These are phyloP conservation scores for Corythornis madagascariensis DNA, from an alignment of 2,113 vertebrate species.

Conservation along the genomic window DNA sequence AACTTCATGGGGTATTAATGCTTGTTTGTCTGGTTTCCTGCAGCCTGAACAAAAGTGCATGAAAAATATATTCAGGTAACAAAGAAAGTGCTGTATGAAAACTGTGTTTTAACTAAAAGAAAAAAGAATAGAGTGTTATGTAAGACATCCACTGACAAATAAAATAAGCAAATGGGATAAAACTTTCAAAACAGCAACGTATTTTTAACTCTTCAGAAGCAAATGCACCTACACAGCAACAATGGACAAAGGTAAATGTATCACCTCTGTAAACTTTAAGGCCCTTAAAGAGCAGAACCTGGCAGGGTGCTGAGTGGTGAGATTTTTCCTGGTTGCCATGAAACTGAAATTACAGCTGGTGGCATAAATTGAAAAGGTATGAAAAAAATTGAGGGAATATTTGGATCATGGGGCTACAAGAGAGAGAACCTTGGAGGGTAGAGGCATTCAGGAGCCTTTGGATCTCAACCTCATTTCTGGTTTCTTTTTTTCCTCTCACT, in stretches of 20 bases:
- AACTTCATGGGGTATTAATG: conserved; percentile 62
- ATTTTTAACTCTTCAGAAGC: background rate
- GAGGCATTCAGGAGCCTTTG: background rate
- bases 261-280: background rate
- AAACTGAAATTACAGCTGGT: conserved; percentile 43
- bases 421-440: background rate
- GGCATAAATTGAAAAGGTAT: conserved; percentile 29
- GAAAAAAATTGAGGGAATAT: conserved; percentile 35
- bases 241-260: background rate
- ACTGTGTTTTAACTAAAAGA: background rate
- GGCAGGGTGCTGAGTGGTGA: background rate
- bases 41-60: conserved; percentile 13
- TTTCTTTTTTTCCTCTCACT: conserved; percentile 33
- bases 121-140: background rate
- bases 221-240: background rate
- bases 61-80: conserved; percentile 17
- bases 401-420: conserved; percentile 20
- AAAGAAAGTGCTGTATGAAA: conserved; percentile 47
- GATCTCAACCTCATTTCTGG: background rate
- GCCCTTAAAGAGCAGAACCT: background rate
- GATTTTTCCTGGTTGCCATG: background rate
- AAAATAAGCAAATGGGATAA: background rate
- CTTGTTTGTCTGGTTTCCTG: conserved; percentile 60
- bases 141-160: background rate
- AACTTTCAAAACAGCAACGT: background rate